A percentile compares a stretch with the other conserved stretches of the same genome.
Evolutionary conservation across 2,113 vertebrate species (phyloP).

Genomic region (Candoia aspera): DNA sequence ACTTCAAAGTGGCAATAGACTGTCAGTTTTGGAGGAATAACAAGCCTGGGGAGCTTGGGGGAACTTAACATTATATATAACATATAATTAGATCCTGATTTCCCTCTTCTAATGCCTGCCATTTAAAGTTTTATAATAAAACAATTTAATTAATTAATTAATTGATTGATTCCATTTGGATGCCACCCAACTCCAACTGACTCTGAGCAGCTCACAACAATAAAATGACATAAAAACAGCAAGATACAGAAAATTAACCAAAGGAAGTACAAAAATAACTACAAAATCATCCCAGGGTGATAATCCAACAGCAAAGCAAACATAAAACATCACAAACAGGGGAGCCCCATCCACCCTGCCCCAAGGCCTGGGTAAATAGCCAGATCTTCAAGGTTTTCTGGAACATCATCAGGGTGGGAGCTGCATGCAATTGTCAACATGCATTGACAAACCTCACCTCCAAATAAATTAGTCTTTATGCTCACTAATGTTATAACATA

Average conservation of each 20-base stretch:
- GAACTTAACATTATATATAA: not conserved
- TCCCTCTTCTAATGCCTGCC: not conserved
- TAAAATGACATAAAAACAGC: not conserved
- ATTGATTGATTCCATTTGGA: not conserved
- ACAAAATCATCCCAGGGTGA: not conserved
- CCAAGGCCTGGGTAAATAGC: too few species aligned
- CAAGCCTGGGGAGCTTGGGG: not conserved
- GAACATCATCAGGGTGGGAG: too few species aligned
- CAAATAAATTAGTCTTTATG: too few species aligned
- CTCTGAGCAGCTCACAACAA: not conserved
- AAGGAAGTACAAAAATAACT: not conserved
- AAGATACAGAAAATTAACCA: not conserved
- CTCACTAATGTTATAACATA: too few species aligned
- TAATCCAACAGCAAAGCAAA: too few species aligned
- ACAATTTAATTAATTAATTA: not conserved
- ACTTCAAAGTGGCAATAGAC: not conserved
- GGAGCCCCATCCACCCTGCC: too few species aligned
- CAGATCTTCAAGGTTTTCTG: too few species aligned
- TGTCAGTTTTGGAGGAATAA: not conserved
- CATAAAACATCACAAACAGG: too few species aligned
- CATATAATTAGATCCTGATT: not conserved
- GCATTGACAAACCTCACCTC: too few species aligned
- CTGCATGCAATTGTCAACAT: too few species aligned
- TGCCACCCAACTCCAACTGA: not conserved
- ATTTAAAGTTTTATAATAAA: not conserved